These are phyloP conservation scores for Cirrhinus mrigala DNA, from an alignment of 2,797 vertebrate genomes.

Conservation along the genomic window DNA sequence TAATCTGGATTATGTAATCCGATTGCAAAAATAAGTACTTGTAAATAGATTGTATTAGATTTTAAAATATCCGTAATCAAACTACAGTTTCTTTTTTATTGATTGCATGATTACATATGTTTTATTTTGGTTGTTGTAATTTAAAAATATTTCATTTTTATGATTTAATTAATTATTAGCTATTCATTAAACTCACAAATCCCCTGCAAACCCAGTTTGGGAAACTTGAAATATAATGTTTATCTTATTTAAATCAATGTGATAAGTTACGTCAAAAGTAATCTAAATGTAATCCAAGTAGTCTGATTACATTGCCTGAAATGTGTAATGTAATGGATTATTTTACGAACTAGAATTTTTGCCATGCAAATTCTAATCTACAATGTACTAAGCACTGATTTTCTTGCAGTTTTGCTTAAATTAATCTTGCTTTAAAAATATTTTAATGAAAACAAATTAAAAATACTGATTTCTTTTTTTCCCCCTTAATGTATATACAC, in stretches of 20 bases:
- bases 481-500: background rate
- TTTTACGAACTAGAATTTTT: background rate
- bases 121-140: background rate
- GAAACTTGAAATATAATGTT: too few species aligned
- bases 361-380: background rate
- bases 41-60: background rate
- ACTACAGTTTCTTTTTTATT: background rate
- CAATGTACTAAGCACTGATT: background rate
- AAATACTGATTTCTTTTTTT: background rate
- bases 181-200: background rate
- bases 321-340: background rate
- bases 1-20: background rate
- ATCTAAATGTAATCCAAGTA: background rate
- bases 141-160: background rate
- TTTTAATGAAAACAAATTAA: background rate
- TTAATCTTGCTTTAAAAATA: background rate
- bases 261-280: background rate
- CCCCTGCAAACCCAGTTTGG: background rate
- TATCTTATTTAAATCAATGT: background rate
- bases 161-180: background rate
- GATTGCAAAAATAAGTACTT: background rate
- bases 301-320: background rate
- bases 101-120: background rate
- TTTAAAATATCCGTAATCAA: background rate
- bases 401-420: background rate